Percentiles rank a stretch among this genome's conserved stretches.
These are phyloP conservation scores for Sisyra terminalis DNA, from an alignment of 2,888 invertebrate species.

Conservation along the genomic window DNA sequence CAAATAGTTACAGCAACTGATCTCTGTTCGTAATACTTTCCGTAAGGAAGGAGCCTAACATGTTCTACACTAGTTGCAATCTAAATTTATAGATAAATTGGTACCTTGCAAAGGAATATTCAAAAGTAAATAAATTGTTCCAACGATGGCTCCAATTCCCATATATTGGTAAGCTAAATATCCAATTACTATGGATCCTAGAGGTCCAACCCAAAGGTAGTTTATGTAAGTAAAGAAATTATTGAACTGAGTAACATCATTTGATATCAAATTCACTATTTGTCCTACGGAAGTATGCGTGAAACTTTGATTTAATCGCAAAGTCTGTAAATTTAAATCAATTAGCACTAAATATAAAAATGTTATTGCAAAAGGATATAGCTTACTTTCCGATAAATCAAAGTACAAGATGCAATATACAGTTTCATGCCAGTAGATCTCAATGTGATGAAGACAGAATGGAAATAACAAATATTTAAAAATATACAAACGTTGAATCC, in stretches of 20 bases:
- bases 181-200: conserved; percentile 46
- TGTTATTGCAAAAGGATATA: no score
- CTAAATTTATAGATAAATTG: conserved; percentile 14
- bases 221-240: conserved; percentile 66
- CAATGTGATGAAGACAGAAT: conserved; percentile 87
- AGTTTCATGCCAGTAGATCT: conserved; percentile 75
- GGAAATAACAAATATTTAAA: conserved; percentile 61
- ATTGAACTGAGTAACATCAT: conserved; percentile 87
- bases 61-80: no score
- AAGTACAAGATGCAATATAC: conserved; percentile 64
- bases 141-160: conserved; percentile 56
- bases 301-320: conserved; percentile 51
- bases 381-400: conserved; percentile 58
- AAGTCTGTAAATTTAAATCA: conserved; percentile 37
- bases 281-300: conserved; percentile 71
- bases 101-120: conserved; percentile 72
- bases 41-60: no score
- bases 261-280: conserved; percentile 82
- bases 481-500: conserved; percentile 61
- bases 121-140: conserved; percentile 59
- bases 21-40: no score
- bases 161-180: conserved; percentile 63
- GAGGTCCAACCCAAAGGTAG: conserved; percentile 75
- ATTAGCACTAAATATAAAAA: no score
- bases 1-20: no score